phyloP scores from a whole-genome alignment of 2,797 vertebrate species.

The Harpagifer antarcticus region DNA sequence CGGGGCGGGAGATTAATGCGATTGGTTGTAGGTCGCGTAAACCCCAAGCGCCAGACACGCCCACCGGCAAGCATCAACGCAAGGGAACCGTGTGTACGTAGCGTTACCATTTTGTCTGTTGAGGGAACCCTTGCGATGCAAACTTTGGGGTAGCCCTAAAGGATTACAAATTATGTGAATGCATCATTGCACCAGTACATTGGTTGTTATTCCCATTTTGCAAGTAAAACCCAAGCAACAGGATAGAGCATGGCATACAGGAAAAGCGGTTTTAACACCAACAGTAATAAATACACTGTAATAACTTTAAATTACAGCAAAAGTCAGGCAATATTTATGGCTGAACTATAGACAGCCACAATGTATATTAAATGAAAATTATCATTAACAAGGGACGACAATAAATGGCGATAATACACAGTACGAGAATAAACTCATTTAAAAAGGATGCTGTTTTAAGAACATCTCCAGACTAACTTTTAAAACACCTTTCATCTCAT shows the following conservation, averaged over 20 bases:
- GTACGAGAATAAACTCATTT: slow-evolving; percentile 5
- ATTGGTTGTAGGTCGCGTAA: too few species aligned
- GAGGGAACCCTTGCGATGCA: too few species aligned
- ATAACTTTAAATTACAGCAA: background rate
- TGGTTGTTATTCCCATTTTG: too few species aligned
- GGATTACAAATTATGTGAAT: too few species aligned
- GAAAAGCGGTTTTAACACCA: background rate
- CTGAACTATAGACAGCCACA: background rate
- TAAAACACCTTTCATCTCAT: slow-evolving; percentile 1
- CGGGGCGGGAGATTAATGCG: too few species aligned
- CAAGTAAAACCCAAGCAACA: background rate
- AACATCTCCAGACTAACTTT: slow-evolving; percentile 7
- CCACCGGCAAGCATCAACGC: too few species aligned
- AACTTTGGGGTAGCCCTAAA: too few species aligned
- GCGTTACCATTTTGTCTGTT: too few species aligned
- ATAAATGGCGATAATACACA: background rate
- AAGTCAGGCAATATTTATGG: background rate
- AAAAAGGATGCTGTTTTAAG: background rate
- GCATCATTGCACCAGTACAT: background rate
- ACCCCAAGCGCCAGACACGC: too few species aligned
- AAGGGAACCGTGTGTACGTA: too few species aligned
- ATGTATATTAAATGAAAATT: background rate
- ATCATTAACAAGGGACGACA: background rate
- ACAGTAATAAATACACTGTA: too few species aligned
- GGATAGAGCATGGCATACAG: background rate